phyloP scores from a whole-genome alignment of 2,797 vertebrate species.

The Pseudochaenichthys georgianus region DNA sequence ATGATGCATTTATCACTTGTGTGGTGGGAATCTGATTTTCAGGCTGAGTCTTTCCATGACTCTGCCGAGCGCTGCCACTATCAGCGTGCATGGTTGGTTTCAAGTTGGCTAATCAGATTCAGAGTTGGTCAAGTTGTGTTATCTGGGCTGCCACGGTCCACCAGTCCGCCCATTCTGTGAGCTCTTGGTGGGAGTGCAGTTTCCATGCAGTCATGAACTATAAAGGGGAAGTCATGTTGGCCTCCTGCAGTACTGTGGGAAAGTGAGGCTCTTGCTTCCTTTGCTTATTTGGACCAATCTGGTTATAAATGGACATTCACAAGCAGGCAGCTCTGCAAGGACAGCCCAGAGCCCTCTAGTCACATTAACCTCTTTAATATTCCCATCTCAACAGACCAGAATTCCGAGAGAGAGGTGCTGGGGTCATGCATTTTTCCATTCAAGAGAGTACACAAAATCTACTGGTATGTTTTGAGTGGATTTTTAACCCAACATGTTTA shows the following conservation, averaged over 20 bases:
- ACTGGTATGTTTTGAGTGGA: conserved; percentile 59
- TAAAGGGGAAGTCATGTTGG: conserved; percentile 73
- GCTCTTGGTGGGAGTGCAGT: conserved; percentile 78
- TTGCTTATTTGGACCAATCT: conserved; percentile 83
- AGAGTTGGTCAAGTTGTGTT: conserved; percentile 72
- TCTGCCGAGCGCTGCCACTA: conserved; percentile 49
- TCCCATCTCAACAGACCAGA: conserved; percentile 82
- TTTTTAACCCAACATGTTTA: conserved; percentile 74
- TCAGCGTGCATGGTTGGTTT: conserved; percentile 72
- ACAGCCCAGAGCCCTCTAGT: conserved; percentile 67
- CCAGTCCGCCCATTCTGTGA: conserved; percentile 72
- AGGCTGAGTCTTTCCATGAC: conserved; percentile 54
- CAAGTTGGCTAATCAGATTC: conserved; percentile 78
- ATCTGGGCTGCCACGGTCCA: conserved; percentile 79
- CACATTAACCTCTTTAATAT: conserved; percentile 81
- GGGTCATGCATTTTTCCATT: conserved; percentile 85
- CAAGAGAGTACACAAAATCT: conserved; percentile 54
- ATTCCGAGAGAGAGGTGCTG: conserved; percentile 74
- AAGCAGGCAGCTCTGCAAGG: conserved; percentile 69
- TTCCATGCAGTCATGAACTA: conserved; percentile 82
- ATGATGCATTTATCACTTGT: not conserved
- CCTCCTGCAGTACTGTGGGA: conserved; percentile 84
- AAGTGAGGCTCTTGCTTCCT: conserved; percentile 82
- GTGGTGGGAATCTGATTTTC: conserved; percentile 47
- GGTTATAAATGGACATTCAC: conserved; percentile 86